Evolutionary conservation across 2,797 vertebrate species (phyloP), one percentile per base, ranked within the genome.

Genomic region (Xenopus petersii): DNA sequence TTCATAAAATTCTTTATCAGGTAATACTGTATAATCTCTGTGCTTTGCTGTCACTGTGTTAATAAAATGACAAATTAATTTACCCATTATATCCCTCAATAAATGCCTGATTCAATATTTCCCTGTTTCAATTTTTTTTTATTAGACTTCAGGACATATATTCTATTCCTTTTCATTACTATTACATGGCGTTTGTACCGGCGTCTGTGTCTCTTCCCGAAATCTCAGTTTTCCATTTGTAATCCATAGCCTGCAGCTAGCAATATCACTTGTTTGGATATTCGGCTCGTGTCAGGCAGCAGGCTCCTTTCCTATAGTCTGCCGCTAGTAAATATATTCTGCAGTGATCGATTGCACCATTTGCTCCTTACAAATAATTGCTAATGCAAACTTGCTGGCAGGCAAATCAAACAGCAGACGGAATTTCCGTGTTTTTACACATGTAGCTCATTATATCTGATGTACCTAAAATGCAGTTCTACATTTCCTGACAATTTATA

Each of bases 191-290:
- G 4, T 12, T 12, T 26, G 24, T 24, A 26, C 24, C 2, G 9
- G 21, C 21, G 21, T 10, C 60, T 36, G 24, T 1, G 4, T 63
- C 30, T 24, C 26, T 63, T 12, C 9, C 12, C 4, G 12, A 36
- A 33, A 63, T 36, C 30, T 9, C 26, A 42, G 33, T 30, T 58
- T 33, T 68, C 64, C 62, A 64, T 77, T 73, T 73, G 69, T 73
- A 73, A 73, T 73, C 76, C 71, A 78, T 68, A 73, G 76, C 76
- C 76, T 51, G 60, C 71, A 78, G 70, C 76, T 69, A 64, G 42
- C 61, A 51, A 60, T 71, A 64, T 67, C 49, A 49, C 26, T 46
- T 47, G 64, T 46, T 21, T 72, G 58, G 33, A 59, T 58, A 36
- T 55, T 47, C 21, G 30, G 63, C 65, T 58, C 9, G 17, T 67